These are phyloP conservation scores for Chironomus striatipennis DNA, from an alignment of 1,140 invertebrate species.

Conservation along the genomic window DNA sequence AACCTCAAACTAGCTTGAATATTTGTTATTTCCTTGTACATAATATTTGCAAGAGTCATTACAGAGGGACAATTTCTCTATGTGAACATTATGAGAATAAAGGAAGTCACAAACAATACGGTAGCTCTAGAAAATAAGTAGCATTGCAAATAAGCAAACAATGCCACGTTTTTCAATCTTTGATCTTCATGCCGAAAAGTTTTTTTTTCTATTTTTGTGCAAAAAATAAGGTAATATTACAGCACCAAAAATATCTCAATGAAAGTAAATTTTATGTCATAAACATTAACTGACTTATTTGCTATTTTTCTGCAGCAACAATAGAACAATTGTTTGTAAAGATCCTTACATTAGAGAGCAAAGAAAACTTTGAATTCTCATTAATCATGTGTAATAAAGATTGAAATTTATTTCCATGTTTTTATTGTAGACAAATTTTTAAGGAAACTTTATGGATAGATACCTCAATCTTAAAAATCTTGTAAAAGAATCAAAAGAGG, in stretches of 20 bases:
- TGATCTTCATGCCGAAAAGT: conserved; percentile 14
- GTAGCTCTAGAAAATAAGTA: conserved; percentile 4
- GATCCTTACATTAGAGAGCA: not conserved
- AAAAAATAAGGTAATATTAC: no score
- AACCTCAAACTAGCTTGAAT: not conserved
- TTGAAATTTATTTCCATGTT: conserved; percentile 10
- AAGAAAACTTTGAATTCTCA: not conserved
- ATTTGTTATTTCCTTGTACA: no score
- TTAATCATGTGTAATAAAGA: conserved; percentile 3
- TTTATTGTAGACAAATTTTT: not conserved
- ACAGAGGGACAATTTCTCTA: not conserved
- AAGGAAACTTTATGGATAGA: not conserved
- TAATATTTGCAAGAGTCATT: not conserved
- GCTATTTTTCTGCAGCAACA: not conserved
- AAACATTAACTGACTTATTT: conserved; percentile 9
- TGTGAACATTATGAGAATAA: not conserved
- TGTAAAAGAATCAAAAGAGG: no score
- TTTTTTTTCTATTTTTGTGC: no score
- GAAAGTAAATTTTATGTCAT: not conserved
- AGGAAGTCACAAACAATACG: conserved; percentile 16
- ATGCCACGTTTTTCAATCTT: conserved; percentile 1
- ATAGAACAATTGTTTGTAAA: not conserved
- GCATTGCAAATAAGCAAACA: conserved; percentile 19
- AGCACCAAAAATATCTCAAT: no score
- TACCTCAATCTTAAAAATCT: no score